These are phyloP conservation scores for Buathra laborator DNA, from an alignment of 2,888 invertebrate genomes.

Conservation along the genomic window DNA sequence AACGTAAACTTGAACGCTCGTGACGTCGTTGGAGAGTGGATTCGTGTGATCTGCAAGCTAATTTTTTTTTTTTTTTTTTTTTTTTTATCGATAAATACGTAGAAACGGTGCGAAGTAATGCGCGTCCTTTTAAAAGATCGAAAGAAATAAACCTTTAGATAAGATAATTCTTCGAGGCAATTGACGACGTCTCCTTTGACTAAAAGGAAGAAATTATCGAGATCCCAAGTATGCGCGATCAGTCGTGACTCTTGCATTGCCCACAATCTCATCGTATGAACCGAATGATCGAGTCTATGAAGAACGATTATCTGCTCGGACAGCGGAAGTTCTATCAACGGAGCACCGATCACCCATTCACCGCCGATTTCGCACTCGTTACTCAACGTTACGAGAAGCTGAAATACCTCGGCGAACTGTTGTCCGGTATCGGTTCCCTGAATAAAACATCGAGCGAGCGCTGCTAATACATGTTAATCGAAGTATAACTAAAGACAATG, in stretches of 20 bases:
- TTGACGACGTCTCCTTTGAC: slow-evolving; percentile 83
- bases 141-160: background rate
- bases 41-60: slow-evolving; percentile 88
- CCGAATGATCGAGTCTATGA: slow-evolving; percentile 92
- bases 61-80: slow-evolving; percentile 73
- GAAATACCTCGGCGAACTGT: slow-evolving; percentile 89
- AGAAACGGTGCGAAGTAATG: no score
- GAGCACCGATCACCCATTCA: slow-evolving; percentile 90
- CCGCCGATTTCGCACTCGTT: slow-evolving; percentile 92
- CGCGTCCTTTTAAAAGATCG: background rate
- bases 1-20: slow-evolving; percentile 92
- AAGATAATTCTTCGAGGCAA: slow-evolving; percentile 82
- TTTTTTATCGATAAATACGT: background rate
- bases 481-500: no score
- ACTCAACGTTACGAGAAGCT: slow-evolving; percentile 89
- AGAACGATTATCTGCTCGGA: slow-evolving; percentile 94
- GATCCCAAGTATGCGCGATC: slow-evolving; percentile 91
- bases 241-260: slow-evolving; percentile 90
- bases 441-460: slow-evolving; percentile 61
- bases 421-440: slow-evolving; percentile 88
- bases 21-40: slow-evolving; percentile 87
- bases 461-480: background rate
- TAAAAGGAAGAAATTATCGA: slow-evolving; percentile 89
- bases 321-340: slow-evolving; percentile 91
- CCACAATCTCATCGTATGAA: slow-evolving; percentile 93